A percentile compares a stretch with the other conserved stretches of the same genome.
Evolutionary conservation across 2,113 vertebrate genomes (phyloP).

Genomic region (Scalopus aquaticus): DNA sequence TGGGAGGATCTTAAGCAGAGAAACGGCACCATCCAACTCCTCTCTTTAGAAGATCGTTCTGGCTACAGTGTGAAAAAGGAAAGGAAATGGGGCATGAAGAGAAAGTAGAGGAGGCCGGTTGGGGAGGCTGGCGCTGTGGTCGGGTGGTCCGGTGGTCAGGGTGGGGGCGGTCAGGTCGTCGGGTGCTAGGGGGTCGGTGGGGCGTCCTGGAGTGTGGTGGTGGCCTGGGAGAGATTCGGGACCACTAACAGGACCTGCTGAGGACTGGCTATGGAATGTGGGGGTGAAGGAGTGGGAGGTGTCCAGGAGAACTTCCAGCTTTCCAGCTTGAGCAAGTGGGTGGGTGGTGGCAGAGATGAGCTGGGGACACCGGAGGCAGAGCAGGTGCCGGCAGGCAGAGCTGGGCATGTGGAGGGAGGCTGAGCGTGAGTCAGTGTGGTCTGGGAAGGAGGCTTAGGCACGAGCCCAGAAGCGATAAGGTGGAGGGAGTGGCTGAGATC

Average conservation of each 20-base stretch:
- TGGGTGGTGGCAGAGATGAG: conserved; percentile 65
- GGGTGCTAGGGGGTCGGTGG: not conserved
- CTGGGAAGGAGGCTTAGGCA: not conserved
- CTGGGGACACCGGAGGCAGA: conserved; percentile 50
- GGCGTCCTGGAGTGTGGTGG: not conserved
- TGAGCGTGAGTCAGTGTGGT: not conserved
- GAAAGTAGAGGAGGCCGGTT: not conserved
- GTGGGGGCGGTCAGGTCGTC: too few relatives aligned
- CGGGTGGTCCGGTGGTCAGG: not conserved
- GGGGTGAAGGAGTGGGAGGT: conserved; percentile 58
- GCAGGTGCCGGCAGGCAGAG: conserved; percentile 40
- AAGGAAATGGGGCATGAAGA: not conserved
- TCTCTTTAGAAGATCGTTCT: conserved; percentile 59
- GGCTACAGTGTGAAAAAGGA: not conserved
- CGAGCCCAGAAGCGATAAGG: not conserved
- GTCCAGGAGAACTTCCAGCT: conserved; percentile 76
- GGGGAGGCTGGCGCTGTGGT: not conserved
- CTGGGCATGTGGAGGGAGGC: not conserved
- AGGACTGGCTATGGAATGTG: conserved; percentile 52
- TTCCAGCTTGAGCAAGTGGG: conserved; percentile 75
- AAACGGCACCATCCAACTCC: conserved; percentile 42
- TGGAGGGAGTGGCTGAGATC: not conserved
- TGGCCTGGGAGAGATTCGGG: not conserved
- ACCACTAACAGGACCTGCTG: not conserved
- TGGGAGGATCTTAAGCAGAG: conserved; percentile 53